Evolutionary conservation across 2,888 invertebrate species (phyloP).

Genomic region (Philereme vetulata): DNA sequence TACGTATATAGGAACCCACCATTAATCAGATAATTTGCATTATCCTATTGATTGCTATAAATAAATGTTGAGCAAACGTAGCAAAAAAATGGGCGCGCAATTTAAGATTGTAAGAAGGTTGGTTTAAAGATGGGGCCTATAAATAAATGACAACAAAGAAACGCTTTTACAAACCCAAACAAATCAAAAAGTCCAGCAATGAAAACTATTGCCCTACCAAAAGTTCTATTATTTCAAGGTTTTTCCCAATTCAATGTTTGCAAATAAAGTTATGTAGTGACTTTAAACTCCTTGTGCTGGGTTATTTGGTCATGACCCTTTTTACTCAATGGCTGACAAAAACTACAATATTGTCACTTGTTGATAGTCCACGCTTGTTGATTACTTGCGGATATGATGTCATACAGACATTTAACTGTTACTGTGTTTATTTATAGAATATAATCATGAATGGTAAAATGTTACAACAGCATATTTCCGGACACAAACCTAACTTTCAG

Average conservation of each 20-base stretch:
- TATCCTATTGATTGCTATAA: too few species aligned
- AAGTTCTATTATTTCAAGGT: neutral
- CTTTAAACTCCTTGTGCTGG: neutral
- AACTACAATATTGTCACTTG: constrained; percentile 9
- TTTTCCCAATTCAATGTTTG: neutral
- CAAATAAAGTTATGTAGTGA: too few species aligned
- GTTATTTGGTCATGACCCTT: constrained; percentile 8
- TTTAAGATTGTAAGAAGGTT: too few species aligned
- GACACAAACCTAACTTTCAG: neutral
- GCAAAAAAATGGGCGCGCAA: too few species aligned
- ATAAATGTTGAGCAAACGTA: too few species aligned
- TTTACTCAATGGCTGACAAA: constrained; percentile 14
- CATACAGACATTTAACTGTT: constrained; percentile 1
- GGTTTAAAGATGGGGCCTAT: too few species aligned
- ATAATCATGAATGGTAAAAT: constrained; percentile 11
- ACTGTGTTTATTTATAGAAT: constrained; percentile 14
- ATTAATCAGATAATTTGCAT: too few species aligned
- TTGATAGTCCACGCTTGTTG: neutral
- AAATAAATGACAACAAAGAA: too few species aligned
- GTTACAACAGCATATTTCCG: constrained; percentile 2
- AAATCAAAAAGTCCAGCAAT: too few species aligned
- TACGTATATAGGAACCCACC: too few species aligned
- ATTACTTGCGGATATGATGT: constrained; percentile 17
- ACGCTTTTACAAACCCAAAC: too few species aligned
- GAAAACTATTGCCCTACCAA: neutral